Evolutionary conservation across 2,888 invertebrate species (phyloP).

Genomic region (Andrena chrysosceles): DNA sequence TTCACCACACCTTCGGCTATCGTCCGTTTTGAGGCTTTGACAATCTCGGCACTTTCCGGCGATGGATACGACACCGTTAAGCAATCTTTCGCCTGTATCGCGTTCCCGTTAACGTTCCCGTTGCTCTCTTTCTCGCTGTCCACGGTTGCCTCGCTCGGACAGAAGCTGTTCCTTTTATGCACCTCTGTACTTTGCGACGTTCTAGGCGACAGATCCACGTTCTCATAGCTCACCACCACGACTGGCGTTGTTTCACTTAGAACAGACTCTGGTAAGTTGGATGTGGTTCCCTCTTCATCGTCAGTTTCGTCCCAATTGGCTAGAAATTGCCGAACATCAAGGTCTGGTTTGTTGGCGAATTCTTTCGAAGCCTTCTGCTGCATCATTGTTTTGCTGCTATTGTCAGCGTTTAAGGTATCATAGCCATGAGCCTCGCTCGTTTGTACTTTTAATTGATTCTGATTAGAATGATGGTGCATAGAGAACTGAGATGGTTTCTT

Average conservation of each 20-base stretch:
- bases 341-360: slow-evolving; percentile 78
- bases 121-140: slow-evolving; percentile 40
- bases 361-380: slow-evolving; percentile 67
- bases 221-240: slow-evolving; percentile 76
- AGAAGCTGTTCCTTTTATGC: slow-evolving; percentile 28
- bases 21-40: slow-evolving; percentile 45
- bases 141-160: slow-evolving; percentile 16
- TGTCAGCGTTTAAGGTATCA: slow-evolving; percentile 43
- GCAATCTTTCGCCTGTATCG: slow-evolving; percentile 52
- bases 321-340: slow-evolving; percentile 83
- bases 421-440: slow-evolving; percentile 45
- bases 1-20: slow-evolving; percentile 67
- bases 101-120: slow-evolving; percentile 12
- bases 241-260: slow-evolving; percentile 72
- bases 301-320: slow-evolving; percentile 84
- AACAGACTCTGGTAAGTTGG: slow-evolving; percentile 69
- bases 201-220: slow-evolving; percentile 69
- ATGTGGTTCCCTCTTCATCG: slow-evolving; percentile 79
- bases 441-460: slow-evolving; percentile 55
- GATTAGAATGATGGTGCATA: slow-evolving; percentile 44
- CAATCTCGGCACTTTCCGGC: slow-evolving; percentile 43
- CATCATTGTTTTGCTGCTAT: slow-evolving; percentile 47
- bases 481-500: slow-evolving; percentile 62
- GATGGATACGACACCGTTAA: slow-evolving; percentile 61
- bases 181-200: slow-evolving; percentile 37